Evolutionary conservation across 2,113 vertebrate species (phyloP).

Genomic region (Columba livia): DNA sequence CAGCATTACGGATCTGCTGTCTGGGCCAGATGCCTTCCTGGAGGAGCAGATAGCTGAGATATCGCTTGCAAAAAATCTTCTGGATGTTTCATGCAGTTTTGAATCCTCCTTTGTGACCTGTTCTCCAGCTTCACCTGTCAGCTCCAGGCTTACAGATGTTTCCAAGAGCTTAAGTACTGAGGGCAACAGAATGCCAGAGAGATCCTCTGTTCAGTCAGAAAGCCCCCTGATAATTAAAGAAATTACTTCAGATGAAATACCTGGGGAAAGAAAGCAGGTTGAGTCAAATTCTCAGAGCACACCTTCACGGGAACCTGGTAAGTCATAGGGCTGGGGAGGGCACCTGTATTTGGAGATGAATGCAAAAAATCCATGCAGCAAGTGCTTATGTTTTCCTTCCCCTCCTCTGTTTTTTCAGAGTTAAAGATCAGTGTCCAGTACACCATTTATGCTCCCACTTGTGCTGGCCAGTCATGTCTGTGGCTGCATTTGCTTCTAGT

Average conservation of each 20-base stretch:
- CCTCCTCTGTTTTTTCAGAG: neutral
- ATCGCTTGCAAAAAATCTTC: neutral
- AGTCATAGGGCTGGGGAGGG: neutral
- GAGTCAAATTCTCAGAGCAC: neutral
- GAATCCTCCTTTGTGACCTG: neutral
- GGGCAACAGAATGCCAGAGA: neutral
- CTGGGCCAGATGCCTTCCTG: neutral
- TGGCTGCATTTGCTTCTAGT: neutral
- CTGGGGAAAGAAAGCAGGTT: neutral
- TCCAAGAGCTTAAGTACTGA: neutral
- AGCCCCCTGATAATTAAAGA: neutral
- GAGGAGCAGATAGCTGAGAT: slow-evolving; percentile 20
- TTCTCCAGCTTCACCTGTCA: neutral
- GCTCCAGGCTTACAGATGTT: neutral
- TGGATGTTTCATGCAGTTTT: neutral
- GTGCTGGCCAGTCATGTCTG: neutral
- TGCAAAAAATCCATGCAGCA: neutral
- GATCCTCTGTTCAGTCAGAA: neutral
- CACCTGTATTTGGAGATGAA: neutral
- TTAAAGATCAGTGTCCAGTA: neutral
- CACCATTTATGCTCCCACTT: neutral
- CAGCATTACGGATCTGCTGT: neutral
- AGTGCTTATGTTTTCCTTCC: neutral
- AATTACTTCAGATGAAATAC: neutral
- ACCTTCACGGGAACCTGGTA: slow-evolving; percentile 25